Conservation (phyloP, 2,888 invertebrate genomes). For the Troglohyphantes excavatus region DNA sequence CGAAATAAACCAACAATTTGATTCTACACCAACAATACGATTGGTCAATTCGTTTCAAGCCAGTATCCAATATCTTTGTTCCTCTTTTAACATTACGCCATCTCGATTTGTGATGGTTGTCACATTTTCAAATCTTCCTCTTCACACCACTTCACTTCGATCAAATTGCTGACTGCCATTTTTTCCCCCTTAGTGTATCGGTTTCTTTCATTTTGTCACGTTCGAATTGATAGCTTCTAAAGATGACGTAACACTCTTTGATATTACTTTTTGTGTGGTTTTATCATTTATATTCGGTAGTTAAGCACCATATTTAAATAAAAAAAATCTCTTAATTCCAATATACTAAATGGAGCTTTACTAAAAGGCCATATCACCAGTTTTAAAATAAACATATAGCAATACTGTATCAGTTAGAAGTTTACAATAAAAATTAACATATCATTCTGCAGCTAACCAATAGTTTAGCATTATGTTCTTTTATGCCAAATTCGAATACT, state of each 20-base stretch:
- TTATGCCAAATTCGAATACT: too few relatives aligned
- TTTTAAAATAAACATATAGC: too few relatives aligned
- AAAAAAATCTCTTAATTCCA: too few relatives aligned
- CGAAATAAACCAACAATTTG: too few relatives aligned
- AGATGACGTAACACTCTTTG: not conserved
- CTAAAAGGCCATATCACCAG: too few relatives aligned
- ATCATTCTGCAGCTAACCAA: too few relatives aligned
- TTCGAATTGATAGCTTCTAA: not conserved
- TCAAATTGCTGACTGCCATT: constrained; percentile 5
- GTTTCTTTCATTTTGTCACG: constrained; percentile 27
- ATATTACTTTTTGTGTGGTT: not conserved
- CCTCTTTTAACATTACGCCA: not conserved
- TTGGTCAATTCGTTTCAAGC: not conserved
- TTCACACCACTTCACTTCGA: constrained; percentile 3
- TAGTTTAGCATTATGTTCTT: too few relatives aligned
- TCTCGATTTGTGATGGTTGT: constrained; percentile 18
- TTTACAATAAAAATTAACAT: too few relatives aligned
- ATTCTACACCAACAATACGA: too few relatives aligned
- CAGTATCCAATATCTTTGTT: constrained; percentile 14
- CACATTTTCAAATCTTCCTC: constrained; percentile 12
- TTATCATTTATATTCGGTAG: not conserved
- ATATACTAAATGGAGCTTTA: too few relatives aligned
- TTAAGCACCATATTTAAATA: too few relatives aligned
- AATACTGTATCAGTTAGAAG: too few relatives aligned
- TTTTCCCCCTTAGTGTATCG: not conserved